Evolutionary conservation across 2,888 invertebrate genomes (phyloP), one percentile per base, ranked within the genome.

Genomic region (Notodonta ziczac): DNA sequence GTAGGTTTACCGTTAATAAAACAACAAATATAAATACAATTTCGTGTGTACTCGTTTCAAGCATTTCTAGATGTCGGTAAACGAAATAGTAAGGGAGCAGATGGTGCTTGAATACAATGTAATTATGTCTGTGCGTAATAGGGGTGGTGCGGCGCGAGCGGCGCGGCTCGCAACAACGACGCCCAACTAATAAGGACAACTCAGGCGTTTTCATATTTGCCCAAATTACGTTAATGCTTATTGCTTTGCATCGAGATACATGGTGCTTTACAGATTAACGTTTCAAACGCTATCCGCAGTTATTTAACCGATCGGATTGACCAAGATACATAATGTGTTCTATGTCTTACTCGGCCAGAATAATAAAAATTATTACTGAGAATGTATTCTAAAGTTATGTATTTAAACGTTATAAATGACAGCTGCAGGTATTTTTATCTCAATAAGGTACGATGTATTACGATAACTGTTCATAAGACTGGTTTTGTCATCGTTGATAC

Each of bases 151-250:
- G 58, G 66, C 60, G 56, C 65, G 78, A 75, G 69, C 76, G 74
- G 70, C 67, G 73, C 70, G 73, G 61, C 69, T 67, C 76, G 74
- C 81, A 81, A 84, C 81, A 82, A 83, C 78, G 81, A 78, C 83
- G 81, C 75, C 76, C 70, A 82, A 84, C 85, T 90, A 89, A 89
- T 89, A 90, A 89, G 86, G 84, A 81, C 78, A 84, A 86, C 81
- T 85, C 84, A 76, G 82, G 76, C 85, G 81, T 89, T 88, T 88
- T 86, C 88, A 89, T 90, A 89, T 90, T 89, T 89, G 88, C 84
- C 77, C 87, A 87, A 89, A 91, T 90, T 88, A 90, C 85, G 83
- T 89, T 88, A 90, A 88, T 80, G 84, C 83, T 89, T 84, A 88
- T 86, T 86, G 85, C 87, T 79, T 67, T 65, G 72, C 76, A 83